Conservation (phyloP, 2,113 vertebrate species). For the Choloepus hoffmanni region DNA sequence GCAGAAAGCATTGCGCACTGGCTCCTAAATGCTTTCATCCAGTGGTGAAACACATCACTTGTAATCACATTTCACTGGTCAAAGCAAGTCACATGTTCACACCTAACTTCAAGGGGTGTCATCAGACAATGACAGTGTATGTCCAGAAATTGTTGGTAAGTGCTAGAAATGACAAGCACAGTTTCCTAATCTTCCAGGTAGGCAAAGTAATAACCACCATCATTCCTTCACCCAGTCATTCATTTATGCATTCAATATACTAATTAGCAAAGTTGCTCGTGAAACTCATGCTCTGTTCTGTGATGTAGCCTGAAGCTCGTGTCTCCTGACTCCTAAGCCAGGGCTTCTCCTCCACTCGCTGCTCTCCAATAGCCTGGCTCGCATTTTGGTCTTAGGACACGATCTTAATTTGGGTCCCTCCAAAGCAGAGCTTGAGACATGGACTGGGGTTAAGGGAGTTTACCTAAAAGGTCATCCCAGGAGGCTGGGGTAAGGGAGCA, state of each 20-base stretch:
- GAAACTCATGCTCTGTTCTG: too few relatives aligned
- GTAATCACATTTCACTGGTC: background rate
- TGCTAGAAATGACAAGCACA: background rate
- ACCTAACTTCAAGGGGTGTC: background rate
- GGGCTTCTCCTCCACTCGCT: too few relatives aligned
- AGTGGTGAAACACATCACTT: background rate
- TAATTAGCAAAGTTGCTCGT: too few relatives aligned
- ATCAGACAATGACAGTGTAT: background rate
- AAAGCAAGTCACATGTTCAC: background rate
- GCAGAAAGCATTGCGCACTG: background rate
- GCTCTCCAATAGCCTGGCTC: background rate
- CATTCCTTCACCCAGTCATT: background rate
- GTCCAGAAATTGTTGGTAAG: background rate
- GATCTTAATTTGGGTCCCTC: background rate
- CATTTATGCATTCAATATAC: too few relatives aligned
- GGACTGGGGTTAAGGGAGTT: background rate
- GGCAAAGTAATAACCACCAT: background rate
- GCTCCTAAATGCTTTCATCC: background rate
- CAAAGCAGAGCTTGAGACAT: background rate
- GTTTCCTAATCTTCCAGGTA: background rate
- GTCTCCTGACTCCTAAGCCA: background rate
- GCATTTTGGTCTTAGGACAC: background rate
- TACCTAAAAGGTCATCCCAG: background rate
- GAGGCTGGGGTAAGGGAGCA: background rate
- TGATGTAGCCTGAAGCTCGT: too few relatives aligned